phyloP scores from a whole-genome alignment of 2,113 vertebrate genomes.

The Apus apus region DNA sequence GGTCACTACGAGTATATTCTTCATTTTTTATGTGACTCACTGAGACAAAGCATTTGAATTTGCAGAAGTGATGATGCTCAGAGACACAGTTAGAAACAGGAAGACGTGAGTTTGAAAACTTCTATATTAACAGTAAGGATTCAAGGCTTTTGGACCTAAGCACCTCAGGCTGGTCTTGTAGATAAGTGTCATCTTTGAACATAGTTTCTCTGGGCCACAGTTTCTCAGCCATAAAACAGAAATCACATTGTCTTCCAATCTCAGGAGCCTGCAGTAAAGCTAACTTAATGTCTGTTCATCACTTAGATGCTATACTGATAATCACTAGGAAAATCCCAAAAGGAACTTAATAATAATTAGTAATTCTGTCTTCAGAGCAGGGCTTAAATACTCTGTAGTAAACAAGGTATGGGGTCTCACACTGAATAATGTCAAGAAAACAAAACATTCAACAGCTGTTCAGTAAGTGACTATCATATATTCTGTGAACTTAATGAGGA shows the following conservation, averaged over 20 bases:
- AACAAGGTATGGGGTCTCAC: background rate
- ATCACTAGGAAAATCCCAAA: background rate
- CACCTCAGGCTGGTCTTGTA: background rate
- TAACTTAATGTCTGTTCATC: background rate
- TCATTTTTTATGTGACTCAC: background rate
- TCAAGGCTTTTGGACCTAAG: background rate
- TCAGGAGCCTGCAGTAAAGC: background rate
- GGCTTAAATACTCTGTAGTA: background rate
- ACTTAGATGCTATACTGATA: background rate
- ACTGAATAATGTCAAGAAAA: background rate
- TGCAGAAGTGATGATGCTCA: background rate
- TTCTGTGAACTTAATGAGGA: background rate
- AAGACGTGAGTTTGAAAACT: background rate
- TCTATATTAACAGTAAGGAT: background rate
- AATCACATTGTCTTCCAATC: background rate
- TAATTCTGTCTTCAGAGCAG: background rate
- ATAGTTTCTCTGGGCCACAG: background rate
- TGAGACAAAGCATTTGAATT: background rate
- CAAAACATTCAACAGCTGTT: constrained; percentile 10
- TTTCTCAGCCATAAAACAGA: background rate
- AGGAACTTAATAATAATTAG: constrained; percentile 17
- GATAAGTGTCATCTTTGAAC: background rate
- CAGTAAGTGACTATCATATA: background rate
- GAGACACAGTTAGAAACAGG: background rate
- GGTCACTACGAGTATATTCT: background rate